Evolutionary conservation across 2,113 vertebrate genomes (phyloP).

Genomic region (Poecilia latipinna): DNA sequence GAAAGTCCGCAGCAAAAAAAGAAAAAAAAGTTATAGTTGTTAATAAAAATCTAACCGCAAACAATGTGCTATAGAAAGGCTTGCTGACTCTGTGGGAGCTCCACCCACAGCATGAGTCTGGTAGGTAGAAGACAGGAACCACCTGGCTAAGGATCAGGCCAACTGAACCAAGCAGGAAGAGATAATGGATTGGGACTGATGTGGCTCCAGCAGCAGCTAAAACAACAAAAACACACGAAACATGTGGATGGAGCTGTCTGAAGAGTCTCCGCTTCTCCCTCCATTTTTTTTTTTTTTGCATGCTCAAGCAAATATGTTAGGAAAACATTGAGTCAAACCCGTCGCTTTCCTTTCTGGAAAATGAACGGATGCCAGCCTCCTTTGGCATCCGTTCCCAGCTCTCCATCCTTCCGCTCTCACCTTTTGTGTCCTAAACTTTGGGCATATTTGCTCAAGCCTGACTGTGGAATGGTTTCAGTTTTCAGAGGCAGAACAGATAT

Average conservation of each 20-base stretch:
- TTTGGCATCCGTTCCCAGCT: slow-evolving; percentile 7
- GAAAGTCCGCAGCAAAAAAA: not conserved
- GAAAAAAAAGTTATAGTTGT: not conserved
- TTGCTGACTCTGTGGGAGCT: slow-evolving; percentile 5
- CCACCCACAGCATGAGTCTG: slow-evolving; percentile 3
- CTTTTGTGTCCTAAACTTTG: slow-evolving; percentile 10
- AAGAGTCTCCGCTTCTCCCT: slow-evolving; percentile 12
- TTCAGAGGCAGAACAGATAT: not conserved
- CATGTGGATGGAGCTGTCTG: slow-evolving; percentile 38
- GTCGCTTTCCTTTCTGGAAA: slow-evolving; percentile 10
- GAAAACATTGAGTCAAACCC: slow-evolving; percentile 17
- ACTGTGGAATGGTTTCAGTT: not conserved
- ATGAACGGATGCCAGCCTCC: not conserved
- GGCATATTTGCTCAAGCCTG: slow-evolving; percentile 1
- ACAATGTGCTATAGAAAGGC: not conserved
- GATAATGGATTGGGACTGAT: slow-evolving; percentile 41
- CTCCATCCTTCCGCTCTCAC: slow-evolving; percentile 38
- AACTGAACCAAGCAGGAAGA: slow-evolving; percentile 58
- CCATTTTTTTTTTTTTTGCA: not conserved
- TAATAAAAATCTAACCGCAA: slow-evolving; percentile 13
- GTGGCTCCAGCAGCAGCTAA: slow-evolving; percentile 65
- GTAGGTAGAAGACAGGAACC: slow-evolving; percentile 55
- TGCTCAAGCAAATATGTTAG: slow-evolving; percentile 11
- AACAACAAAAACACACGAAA: slow-evolving; percentile 62
- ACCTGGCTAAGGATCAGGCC: slow-evolving; percentile 56